Conservation (phyloP, 2,113 vertebrate species). For the Craseonycteris thonglongyai region DNA sequence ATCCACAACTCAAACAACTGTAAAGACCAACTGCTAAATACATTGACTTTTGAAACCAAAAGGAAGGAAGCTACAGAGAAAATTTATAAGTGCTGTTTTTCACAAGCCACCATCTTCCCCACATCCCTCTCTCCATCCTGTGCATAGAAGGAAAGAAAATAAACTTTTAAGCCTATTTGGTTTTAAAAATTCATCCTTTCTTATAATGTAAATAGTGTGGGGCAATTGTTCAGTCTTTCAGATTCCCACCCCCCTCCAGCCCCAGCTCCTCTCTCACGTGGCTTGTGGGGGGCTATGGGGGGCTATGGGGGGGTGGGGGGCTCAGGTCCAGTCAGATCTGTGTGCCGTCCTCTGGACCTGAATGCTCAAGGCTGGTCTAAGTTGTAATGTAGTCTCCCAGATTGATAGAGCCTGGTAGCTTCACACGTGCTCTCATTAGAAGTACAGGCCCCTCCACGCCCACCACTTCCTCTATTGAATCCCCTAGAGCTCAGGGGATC, state of each 20-base stretch:
- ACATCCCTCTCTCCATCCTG: not conserved
- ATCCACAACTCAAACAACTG: not conserved
- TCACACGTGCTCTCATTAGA: not conserved
- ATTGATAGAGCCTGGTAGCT: not conserved
- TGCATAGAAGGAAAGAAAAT: not conserved
- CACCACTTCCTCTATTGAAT: not conserved
- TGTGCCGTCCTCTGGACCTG: not conserved
- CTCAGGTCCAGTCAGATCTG: not conserved
- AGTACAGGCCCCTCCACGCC: not conserved
- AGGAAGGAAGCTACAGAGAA: slow-evolving; percentile 19
- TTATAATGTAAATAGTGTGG: not conserved
- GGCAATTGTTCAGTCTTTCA: not conserved
- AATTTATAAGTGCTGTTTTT: not conserved
- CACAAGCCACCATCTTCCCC: not conserved
- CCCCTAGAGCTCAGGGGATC: not conserved
- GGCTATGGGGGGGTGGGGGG: no score
- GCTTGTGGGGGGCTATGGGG: not conserved
- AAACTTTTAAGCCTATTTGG: not conserved
- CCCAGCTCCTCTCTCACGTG: not conserved
- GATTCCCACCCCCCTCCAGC: not conserved
- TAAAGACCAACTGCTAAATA: not conserved
- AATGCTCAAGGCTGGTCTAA: not conserved
- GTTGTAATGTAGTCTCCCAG: not conserved
- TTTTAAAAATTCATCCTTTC: not conserved
- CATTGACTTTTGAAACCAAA: not conserved